Evolutionary conservation across 2,113 vertebrate genomes (phyloP).

Genomic region (Nyctibius bracteatus): DNA sequence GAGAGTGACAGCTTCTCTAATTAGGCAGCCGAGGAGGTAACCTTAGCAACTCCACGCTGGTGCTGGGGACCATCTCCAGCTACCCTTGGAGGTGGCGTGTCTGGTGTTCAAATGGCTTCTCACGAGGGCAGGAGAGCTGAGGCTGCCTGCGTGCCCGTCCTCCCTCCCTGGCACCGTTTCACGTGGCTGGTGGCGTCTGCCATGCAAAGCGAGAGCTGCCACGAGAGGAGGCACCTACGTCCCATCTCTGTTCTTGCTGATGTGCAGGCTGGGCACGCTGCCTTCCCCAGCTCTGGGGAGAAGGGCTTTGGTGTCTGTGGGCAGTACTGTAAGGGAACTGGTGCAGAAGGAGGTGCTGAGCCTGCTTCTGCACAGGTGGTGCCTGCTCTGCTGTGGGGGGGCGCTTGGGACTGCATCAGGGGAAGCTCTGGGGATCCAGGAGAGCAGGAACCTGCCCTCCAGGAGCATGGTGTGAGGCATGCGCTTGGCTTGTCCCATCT

Average conservation of each 20-base stretch:
- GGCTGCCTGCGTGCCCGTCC: accelerated
- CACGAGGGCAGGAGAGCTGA: background rate
- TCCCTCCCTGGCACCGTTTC: background rate
- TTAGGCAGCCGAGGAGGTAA: slow-evolving; percentile 63
- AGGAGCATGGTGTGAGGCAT: accelerated
- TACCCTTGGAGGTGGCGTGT: background rate
- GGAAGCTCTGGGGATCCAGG: background rate
- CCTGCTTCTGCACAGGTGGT: background rate
- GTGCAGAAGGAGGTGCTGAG: background rate
- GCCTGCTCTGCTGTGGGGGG: background rate
- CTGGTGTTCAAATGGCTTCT: background rate
- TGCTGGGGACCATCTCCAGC: slow-evolving; percentile 1
- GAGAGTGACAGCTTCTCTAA: slow-evolving; percentile 60
- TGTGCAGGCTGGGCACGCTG: background rate
- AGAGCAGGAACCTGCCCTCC: background rate
- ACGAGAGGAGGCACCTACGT: accelerated
- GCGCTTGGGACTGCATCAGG: background rate
- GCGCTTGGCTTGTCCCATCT: background rate
- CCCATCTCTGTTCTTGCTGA: background rate
- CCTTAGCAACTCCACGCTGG: slow-evolving; percentile 68
- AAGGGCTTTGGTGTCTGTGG: background rate
- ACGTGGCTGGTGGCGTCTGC: background rate
- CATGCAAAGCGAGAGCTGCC: background rate
- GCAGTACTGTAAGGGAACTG: background rate
- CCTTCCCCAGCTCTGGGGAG: background rate